A percentile compares a stretch with the other conserved stretches of the same genome.
phyloP scores from a whole-genome alignment of 2,888 invertebrate species.

The Anoplius nigerrimus region DNA sequence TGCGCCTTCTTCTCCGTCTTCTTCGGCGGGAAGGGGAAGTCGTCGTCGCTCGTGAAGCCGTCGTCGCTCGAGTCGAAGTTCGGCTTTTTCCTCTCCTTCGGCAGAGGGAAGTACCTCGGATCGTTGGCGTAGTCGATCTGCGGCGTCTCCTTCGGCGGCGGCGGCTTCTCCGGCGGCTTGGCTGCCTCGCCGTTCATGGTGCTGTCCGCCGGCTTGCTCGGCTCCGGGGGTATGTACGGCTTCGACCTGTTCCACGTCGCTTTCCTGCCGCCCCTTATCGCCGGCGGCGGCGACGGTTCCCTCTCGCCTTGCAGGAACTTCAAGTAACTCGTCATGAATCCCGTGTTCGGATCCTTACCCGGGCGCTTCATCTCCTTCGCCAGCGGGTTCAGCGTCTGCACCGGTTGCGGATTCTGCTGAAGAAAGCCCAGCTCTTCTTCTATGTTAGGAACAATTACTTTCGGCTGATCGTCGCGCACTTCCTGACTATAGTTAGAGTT shows the following conservation, averaged over 20 bases:
- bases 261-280: slow-evolving; percentile 81
- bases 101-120: slow-evolving; percentile 84
- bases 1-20: slow-evolving; percentile 63
- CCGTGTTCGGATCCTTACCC: slow-evolving; percentile 79
- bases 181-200: slow-evolving; percentile 54
- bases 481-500: slow-evolving; percentile 57
- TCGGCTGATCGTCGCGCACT: slow-evolving; percentile 82
- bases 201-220: slow-evolving; percentile 52
- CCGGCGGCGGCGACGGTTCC: slow-evolving; percentile 87
- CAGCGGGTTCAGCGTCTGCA: slow-evolving; percentile 75
- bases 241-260: slow-evolving; percentile 80
- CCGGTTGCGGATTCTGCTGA: slow-evolving; percentile 65
- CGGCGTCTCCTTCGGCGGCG: slow-evolving; percentile 74
- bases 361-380: slow-evolving; percentile 81
- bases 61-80: slow-evolving; percentile 82
- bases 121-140: slow-evolving; percentile 79
- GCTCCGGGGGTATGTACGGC: slow-evolving; percentile 62
- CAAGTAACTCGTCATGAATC: slow-evolving; percentile 91
- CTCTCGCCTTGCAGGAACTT: slow-evolving; percentile 90
- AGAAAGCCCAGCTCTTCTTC: slow-evolving; percentile 91
- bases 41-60: slow-evolving; percentile 79
- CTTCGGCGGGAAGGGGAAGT: slow-evolving; percentile 70
- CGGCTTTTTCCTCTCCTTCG: slow-evolving; percentile 83
- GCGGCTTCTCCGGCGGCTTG: slow-evolving; percentile 49
- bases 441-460: slow-evolving; percentile 92